Evolutionary conservation across 2,797 vertebrate genomes (phyloP).

Genomic region (Cirrhinus molitorella): DNA sequence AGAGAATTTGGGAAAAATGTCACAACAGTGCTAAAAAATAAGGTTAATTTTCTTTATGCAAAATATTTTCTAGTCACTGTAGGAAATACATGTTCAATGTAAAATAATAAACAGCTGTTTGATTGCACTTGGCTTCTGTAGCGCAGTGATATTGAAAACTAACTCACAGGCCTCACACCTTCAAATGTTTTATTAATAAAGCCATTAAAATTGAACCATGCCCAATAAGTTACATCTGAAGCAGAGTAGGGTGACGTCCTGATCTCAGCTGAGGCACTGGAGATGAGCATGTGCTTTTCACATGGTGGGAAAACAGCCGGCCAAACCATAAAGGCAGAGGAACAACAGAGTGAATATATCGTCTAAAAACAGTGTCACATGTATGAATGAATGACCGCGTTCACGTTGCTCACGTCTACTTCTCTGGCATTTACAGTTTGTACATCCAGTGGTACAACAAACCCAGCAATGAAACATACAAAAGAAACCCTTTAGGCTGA

Average conservation of each 20-base stretch:
- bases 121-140: neutral
- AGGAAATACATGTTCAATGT: neutral
- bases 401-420: conserved; percentile 59
- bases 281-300: conserved; percentile 79
- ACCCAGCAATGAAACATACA: conserved; percentile 77
- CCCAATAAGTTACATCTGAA: conserved; percentile 82
- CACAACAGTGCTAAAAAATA: neutral
- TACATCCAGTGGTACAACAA: conserved; percentile 86
- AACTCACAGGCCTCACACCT: conserved; percentile 59
- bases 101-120: neutral
- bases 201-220: conserved; percentile 85
- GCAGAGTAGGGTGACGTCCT: conserved; percentile 78
- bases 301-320: conserved; percentile 58
- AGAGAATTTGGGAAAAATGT: neutral
- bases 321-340: conserved; percentile 26
- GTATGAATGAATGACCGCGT: conserved; percentile 30
- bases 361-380: conserved; percentile 34
- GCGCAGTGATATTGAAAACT: conserved; percentile 5
- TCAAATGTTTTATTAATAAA: conserved; percentile 84
- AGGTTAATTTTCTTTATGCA: neutral
- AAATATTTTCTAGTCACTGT: too few relatives aligned
- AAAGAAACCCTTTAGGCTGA: conserved; percentile 61
- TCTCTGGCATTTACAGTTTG: conserved; percentile 78
- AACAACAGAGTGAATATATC: conserved; percentile 24
- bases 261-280: conserved; percentile 78